Evolutionary conservation across 2,797 vertebrate species (phyloP), one percentile per base, ranked within the genome.

Genomic region (Emys orbicularis): DNA sequence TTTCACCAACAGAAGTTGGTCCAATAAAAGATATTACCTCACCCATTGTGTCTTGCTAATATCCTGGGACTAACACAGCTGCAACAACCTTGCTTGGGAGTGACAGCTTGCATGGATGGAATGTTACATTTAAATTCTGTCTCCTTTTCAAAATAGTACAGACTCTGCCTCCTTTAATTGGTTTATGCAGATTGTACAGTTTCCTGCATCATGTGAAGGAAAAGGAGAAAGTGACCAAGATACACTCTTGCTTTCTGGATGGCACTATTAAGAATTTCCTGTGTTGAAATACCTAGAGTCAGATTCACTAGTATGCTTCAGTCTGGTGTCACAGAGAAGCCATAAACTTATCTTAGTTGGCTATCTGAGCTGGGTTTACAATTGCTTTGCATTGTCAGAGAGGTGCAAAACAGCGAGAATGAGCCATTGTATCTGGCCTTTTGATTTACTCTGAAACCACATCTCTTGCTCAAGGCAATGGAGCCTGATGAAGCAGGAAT

Each of bases 101-200:
- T 91, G 87, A 59, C 87, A 84, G 37, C 13, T 95, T 92, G 56
- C 50, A 68, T 86, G 79, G n/a, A 56, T 89, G 49, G 9, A 92
- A 82, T 88, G 59, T 84, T 91, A 87, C 72, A 61, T 95, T 90
- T 74, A 89, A 59, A 52, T 37, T 87, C 88, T 37, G 4, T 4
- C 4, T 79, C 31, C 27, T 84, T 91, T 92, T 54, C 41, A 68
- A 41, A 89, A 81, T 2, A 90, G 41, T 52, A 41, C 65, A 65
- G 74, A 83, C n/a, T 85, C 65, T 29, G 3, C 8, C 86, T 88
- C 65, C 34, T 84, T 91, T 84, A 83, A 56, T 41, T 90, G 44
- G 23, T 72, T 4, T 0, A 2, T 79, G 47, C 19, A 65, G 21
- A 12, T 94, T 79, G 50, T 56, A 80, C 3, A 37, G 18, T 41